phyloP scores from a whole-genome alignment of 2,797 vertebrate genomes.

The Clarias platycephalus region DNA sequence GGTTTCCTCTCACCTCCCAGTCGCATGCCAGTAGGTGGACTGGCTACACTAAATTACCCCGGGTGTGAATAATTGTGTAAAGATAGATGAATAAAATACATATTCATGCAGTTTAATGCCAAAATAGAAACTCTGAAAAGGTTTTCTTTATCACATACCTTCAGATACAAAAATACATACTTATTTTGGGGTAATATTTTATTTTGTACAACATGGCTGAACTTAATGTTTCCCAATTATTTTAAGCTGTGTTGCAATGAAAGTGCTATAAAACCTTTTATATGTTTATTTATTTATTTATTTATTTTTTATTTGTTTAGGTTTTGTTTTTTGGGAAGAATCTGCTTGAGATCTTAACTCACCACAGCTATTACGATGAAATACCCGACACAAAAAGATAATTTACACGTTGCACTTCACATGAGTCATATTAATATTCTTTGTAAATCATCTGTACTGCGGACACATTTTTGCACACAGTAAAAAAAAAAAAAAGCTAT shows the following conservation, averaged over 20 bases:
- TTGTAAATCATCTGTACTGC: background rate
- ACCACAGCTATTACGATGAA: background rate
- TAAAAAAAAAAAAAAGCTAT: background rate
- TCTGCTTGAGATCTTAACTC: background rate
- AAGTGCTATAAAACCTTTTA: background rate
- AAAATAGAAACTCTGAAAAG: background rate
- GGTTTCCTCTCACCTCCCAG: background rate
- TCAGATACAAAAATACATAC: background rate
- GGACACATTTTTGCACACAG: background rate
- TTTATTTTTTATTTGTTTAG: background rate
- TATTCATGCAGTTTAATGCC: background rate
- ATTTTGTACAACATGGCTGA: background rate
- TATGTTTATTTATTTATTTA: too few relatives aligned
- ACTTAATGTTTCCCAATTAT: background rate
- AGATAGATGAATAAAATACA: background rate
- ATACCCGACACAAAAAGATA: background rate
- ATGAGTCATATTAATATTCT: background rate
- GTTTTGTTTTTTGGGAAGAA: too few relatives aligned
- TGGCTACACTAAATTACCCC: background rate
- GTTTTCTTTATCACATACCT: background rate
- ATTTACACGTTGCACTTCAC: background rate
- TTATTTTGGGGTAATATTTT: background rate
- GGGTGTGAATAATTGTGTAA: background rate
- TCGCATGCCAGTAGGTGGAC: background rate
- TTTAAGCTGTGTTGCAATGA: background rate